These are phyloP conservation scores for Lates calcarifer DNA, from an alignment of 2,113 vertebrate genomes.

Conservation along the genomic window DNA sequence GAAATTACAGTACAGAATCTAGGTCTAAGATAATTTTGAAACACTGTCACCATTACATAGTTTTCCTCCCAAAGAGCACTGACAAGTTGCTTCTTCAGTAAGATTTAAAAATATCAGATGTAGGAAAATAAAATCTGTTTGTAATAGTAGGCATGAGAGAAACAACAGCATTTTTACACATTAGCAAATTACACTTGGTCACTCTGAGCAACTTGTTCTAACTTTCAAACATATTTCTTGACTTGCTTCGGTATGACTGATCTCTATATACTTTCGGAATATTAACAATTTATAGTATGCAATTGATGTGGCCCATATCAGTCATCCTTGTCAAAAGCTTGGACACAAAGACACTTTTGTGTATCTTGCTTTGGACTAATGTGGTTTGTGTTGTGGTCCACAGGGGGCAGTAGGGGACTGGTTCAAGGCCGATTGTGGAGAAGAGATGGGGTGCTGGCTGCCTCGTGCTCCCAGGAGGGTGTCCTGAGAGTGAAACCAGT, in stretches of 20 bases:
- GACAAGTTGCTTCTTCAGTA: background rate
- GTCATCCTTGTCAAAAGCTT: background rate
- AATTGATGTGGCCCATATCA: background rate
- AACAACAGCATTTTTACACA: background rate
- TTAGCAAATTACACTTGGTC: background rate
- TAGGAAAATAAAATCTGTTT: no score
- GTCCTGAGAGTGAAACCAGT: constrained; percentile 86
- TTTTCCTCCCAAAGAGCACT: no score
- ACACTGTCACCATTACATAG: no score
- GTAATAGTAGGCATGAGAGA: background rate
- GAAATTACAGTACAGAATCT: no score
- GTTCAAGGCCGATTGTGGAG: constrained; percentile 94
- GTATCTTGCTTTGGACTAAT: background rate
- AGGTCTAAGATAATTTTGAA: no score
- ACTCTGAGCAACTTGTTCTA: background rate
- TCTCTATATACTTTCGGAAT: background rate
- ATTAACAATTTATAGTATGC: background rate
- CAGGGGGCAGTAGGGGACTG: constrained; percentile 91
- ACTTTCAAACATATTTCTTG: background rate
- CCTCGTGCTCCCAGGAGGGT: constrained; percentile 92
- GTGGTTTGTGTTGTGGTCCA: constrained; percentile 20
- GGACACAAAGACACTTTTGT: background rate
- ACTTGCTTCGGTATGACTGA: background rate
- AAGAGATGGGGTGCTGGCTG: constrained; percentile 91
- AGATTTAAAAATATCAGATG: background rate